A percentile compares a stretch with the other conserved stretches of the same genome.
phyloP scores from a whole-genome alignment of 1,140 invertebrate genomes.

The Lordiphosa mommai region DNA sequence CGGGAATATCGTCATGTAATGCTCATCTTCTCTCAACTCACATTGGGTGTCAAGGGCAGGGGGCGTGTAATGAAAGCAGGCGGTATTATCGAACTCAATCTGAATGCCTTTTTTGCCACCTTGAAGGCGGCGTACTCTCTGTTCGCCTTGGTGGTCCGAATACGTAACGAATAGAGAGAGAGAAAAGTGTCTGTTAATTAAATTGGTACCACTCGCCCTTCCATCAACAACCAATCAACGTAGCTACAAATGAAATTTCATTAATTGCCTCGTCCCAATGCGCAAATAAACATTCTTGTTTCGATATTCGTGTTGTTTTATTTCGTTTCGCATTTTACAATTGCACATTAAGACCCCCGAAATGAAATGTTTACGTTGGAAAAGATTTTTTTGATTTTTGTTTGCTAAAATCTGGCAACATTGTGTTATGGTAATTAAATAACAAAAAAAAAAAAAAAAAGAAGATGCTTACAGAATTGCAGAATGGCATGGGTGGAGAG shows the following conservation, averaged over 20 bases:
- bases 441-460: constrained; percentile 23
- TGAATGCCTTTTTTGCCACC: constrained; percentile 58
- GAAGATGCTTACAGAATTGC: background rate
- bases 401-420: constrained; percentile 13
- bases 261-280: constrained; percentile 64
- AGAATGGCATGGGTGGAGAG: background rate
- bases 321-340: constrained; percentile 25
- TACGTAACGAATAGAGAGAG: constrained; percentile 6
- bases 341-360: constrained; percentile 45
- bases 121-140: constrained; percentile 66
- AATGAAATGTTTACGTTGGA: constrained; percentile 51
- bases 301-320: constrained; percentile 20
- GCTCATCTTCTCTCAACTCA: constrained; percentile 44
- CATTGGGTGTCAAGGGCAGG: constrained; percentile 7
- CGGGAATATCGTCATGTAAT: constrained; percentile 15
- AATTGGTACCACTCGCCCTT: constrained; percentile 17
- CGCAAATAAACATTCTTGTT: constrained; percentile 62
- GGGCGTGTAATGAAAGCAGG: constrained; percentile 38
- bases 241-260: constrained; percentile 50
- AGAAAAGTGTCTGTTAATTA: constrained; percentile 41
- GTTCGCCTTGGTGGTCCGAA: constrained; percentile 44
- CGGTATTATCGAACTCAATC: constrained; percentile 44
- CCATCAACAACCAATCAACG: constrained; percentile 50
- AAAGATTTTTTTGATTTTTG: constrained; percentile 36
- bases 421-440: constrained; percentile 33